These are phyloP conservation scores for Pyrochroa serraticornis DNA, from an alignment of 2,888 invertebrate species.

Conservation along the genomic window DNA sequence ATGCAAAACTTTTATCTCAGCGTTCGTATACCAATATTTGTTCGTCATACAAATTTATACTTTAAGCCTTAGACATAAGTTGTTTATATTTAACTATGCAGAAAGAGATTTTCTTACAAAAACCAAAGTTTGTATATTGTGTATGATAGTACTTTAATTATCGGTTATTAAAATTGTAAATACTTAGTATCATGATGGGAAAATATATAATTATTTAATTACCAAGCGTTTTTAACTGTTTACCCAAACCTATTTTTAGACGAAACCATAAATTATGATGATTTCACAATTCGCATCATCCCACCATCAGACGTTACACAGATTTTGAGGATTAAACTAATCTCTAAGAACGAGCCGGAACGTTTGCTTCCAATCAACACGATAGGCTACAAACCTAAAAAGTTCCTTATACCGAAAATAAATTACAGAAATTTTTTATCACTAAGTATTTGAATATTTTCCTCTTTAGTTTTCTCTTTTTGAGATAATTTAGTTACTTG, in stretches of 20 bases:
- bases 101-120: slow-evolving; percentile 34
- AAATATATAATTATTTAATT: slow-evolving; percentile 44
- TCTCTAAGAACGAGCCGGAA: too few relatives aligned
- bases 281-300: background rate
- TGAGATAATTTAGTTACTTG: too few relatives aligned
- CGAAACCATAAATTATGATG: slow-evolving; percentile 3
- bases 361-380: too few relatives aligned
- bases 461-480: too few relatives aligned
- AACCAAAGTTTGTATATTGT: slow-evolving; percentile 57
- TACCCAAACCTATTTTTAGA: slow-evolving; percentile 8
- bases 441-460: too few relatives aligned
- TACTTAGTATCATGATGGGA: slow-evolving; percentile 32
- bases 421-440: too few relatives aligned
- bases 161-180: slow-evolving; percentile 41
- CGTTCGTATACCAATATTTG: slow-evolving; percentile 22
- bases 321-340: too few relatives aligned
- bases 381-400: too few relatives aligned
- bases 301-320: background rate
- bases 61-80: slow-evolving; percentile 29
- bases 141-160: slow-evolving; percentile 48
- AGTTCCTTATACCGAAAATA: too few relatives aligned
- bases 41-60: slow-evolving; percentile 20
- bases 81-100: slow-evolving; percentile 27
- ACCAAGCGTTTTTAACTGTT: slow-evolving; percentile 8
- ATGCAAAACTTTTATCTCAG: slow-evolving; percentile 23